Conservation (phyloP, 1,140 invertebrate genomes). For the Lepidurus apus region DNA sequence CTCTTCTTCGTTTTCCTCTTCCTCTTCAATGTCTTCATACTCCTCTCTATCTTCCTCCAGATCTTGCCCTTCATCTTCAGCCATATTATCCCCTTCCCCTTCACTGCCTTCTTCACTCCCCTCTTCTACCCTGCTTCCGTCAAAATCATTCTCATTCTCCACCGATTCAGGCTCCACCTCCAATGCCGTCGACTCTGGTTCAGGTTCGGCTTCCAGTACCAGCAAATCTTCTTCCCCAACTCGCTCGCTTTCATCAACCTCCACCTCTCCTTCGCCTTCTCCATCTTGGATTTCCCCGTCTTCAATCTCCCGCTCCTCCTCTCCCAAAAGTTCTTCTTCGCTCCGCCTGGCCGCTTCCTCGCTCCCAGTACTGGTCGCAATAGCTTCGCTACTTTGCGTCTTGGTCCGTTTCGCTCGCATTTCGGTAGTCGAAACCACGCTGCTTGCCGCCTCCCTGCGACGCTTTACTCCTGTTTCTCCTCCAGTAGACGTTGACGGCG, state of each 20-base stretch:
- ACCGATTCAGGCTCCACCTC: constrained; percentile 28
- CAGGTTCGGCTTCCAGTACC: constrained; percentile 34
- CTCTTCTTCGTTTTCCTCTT: constrained; percentile 45
- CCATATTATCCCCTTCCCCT: constrained; percentile 36
- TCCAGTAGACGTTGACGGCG: background rate
- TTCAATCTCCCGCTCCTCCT: constrained; percentile 43
- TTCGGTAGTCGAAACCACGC: constrained; percentile 5
- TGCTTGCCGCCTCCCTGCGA: constrained; percentile 17
- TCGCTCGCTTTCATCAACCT: constrained; percentile 46
- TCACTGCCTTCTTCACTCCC: constrained; percentile 14
- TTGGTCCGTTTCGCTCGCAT: constrained; percentile 28
- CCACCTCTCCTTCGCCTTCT: constrained; percentile 49
- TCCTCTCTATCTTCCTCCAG: constrained; percentile 37
- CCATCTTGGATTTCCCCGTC: constrained; percentile 50
- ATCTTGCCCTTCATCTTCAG: constrained; percentile 31
- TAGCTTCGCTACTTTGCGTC: constrained; percentile 33
- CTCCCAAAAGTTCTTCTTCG: constrained; percentile 64
- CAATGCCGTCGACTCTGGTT: constrained; percentile 23
- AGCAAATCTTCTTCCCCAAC: constrained; percentile 48
- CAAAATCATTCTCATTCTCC: constrained; percentile 30
- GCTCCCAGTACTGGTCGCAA: constrained; percentile 28
- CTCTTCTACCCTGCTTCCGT: constrained; percentile 37
- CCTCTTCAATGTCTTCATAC: constrained; percentile 40
- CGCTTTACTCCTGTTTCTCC: constrained; percentile 22
- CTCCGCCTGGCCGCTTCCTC: background rate